These are phyloP conservation scores for Dreissena rostriformis DNA, from an alignment of 1,140 invertebrate species.

Conservation along the genomic window DNA sequence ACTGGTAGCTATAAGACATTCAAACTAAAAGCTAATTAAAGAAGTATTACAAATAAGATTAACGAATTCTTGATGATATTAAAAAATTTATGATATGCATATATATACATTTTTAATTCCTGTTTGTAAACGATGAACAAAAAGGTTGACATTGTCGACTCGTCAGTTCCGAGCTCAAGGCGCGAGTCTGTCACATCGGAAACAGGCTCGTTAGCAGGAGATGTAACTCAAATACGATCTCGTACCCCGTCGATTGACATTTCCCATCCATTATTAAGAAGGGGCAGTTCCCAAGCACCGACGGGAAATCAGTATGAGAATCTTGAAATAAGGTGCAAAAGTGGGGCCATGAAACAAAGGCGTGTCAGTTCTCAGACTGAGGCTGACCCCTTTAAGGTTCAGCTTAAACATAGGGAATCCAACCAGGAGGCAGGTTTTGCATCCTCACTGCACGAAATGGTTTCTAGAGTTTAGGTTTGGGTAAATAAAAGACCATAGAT, in stretches of 20 bases:
- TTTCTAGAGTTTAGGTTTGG: too few species aligned
- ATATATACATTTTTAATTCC: too few species aligned
- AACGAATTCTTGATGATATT: too few species aligned
- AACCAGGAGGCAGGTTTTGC: conserved; percentile 52
- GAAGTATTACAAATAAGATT: too few species aligned
- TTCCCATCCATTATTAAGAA: conserved; percentile 20
- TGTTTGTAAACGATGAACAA: too few species aligned
- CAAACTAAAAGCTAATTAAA: too few species aligned
- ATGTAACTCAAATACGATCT: not conserved
- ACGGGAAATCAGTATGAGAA: conserved; percentile 14
- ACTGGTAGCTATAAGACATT: too few species aligned
- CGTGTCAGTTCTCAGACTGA: conserved; percentile 21
- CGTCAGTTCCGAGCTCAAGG: conserved; percentile 21
- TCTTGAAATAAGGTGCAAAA: conserved; percentile 44
- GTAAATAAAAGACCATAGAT: too few species aligned
- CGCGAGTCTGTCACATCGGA: conserved; percentile 4
- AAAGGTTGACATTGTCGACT: not conserved
- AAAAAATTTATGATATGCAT: too few species aligned
- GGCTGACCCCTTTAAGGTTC: conserved; percentile 38
- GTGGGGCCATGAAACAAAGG: conserved; percentile 24
- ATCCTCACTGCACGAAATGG: too few species aligned
- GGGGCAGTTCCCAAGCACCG: conserved; percentile 15
- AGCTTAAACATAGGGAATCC: conserved; percentile 49
- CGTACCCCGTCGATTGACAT: conserved; percentile 43
- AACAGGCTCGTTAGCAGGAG: not conserved